Evolutionary conservation across 2,113 vertebrate genomes (phyloP).

Genomic region (Phyllopteryx taeniolatus): DNA sequence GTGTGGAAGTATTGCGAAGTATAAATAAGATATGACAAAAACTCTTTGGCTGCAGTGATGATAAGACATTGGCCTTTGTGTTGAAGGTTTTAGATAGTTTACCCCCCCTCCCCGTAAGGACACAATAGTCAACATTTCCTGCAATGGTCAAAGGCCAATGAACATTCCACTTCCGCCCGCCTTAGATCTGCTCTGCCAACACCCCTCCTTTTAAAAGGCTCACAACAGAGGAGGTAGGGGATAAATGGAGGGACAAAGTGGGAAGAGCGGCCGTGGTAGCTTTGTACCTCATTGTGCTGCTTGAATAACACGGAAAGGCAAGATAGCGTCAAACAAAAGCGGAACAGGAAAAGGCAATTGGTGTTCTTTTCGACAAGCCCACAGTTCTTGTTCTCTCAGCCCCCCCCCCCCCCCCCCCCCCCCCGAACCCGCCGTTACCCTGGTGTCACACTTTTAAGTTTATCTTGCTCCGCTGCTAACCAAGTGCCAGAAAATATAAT

Average conservation of each 20-base stretch:
- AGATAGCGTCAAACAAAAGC: slow-evolving; percentile 60
- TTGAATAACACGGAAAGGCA: slow-evolving; percentile 54
- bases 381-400: slow-evolving; percentile 8
- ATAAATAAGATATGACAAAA: slow-evolving; percentile 20
- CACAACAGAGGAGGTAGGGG: slow-evolving; percentile 28
- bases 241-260: slow-evolving; percentile 12
- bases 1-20: background rate
- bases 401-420: background rate
- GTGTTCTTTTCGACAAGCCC: slow-evolving; percentile 40
- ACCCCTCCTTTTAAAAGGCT: slow-evolving; percentile 41
- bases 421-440: background rate
- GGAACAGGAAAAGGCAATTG: slow-evolving; percentile 62
- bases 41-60: slow-evolving; percentile 13
- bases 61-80: slow-evolving; percentile 27
- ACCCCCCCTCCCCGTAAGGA: slow-evolving; percentile 10
- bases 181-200: slow-evolving; percentile 28
- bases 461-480: slow-evolving; percentile 21
- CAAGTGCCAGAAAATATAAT: slow-evolving; percentile 1
- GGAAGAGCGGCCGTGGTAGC: slow-evolving; percentile 33
- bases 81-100: slow-evolving; percentile 25
- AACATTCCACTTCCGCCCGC: slow-evolving; percentile 45
- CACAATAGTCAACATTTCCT: slow-evolving; percentile 52
- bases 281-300: slow-evolving; percentile 61
- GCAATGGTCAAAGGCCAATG: slow-evolving; percentile 27
- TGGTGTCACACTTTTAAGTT: slow-evolving; percentile 34